A percentile compares a stretch with the other conserved stretches of the same genome.
Evolutionary conservation across 2,888 invertebrate genomes (phyloP).

Genomic region (Ethmia dodecea): DNA sequence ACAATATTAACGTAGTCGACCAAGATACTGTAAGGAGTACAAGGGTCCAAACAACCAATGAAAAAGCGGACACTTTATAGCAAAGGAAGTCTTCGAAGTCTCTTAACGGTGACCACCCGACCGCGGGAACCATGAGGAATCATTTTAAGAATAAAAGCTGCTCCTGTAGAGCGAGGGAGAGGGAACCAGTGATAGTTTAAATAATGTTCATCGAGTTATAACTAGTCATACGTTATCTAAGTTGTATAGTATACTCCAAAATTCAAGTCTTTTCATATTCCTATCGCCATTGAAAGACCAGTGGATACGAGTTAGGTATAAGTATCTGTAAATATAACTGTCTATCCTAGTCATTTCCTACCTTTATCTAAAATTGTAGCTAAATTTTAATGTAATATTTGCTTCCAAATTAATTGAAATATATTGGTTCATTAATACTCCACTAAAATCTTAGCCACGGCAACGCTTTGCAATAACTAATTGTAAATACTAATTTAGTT

Average conservation of each 20-base stretch:
- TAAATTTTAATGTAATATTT: neutral
- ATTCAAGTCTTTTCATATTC: neutral
- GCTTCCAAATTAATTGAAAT: neutral
- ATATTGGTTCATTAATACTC: neutral
- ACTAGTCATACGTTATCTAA: too few relatives aligned
- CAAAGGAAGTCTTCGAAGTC: conserved; percentile 59
- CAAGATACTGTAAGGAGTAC: conserved; percentile 16
- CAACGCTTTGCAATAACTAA: too few relatives aligned
- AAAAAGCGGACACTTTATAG: conserved; percentile 58
- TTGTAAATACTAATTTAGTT: conserved; percentile 33
- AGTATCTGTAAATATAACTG: neutral
- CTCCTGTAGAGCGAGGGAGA: conserved; percentile 57
- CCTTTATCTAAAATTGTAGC: neutral
- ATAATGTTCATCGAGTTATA: neutral
- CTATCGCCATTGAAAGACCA: conserved; percentile 2
- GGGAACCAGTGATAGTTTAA: conserved; percentile 62
- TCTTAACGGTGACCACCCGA: conserved; percentile 47
- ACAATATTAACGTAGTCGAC: conserved; percentile 27
- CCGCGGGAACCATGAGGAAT: conserved; percentile 32
- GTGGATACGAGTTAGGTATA: neutral
- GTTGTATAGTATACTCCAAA: too few relatives aligned
- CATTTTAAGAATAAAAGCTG: conserved; percentile 58
- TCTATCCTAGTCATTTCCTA: neutral
- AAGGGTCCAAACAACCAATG: conserved; percentile 28
- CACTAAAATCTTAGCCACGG: too few relatives aligned